Conservation (phyloP, 2,888 invertebrate species). For the Eupeodes luniger region DNA sequence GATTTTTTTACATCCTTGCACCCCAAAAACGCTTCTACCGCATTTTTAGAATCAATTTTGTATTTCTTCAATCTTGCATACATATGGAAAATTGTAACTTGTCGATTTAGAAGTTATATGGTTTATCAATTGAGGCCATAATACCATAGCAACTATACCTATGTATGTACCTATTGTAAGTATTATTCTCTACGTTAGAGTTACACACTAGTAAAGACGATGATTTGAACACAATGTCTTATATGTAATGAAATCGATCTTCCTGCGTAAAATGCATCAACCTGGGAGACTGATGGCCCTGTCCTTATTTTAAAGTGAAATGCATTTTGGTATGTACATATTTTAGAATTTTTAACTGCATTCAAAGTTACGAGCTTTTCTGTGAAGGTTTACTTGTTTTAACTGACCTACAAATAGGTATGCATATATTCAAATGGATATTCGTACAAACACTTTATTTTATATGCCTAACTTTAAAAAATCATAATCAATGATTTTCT, state of each 20-base stretch:
- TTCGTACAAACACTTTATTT: neutral
- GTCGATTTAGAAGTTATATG: too few species aligned
- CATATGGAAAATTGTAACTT: too few species aligned
- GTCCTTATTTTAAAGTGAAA: constrained; percentile 1
- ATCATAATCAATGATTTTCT: constrained; percentile 44
- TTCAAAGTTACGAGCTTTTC: neutral
- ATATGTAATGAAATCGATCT: neutral
- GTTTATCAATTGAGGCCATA: too few species aligned
- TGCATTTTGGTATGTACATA: neutral
- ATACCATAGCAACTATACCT: too few species aligned
- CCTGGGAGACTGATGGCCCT: neutral
- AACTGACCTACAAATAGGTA: constrained; percentile 14
- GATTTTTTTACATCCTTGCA: too few species aligned
- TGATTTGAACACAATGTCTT: neutral
- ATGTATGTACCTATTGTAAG: too few species aligned
- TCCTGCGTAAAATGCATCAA: neutral
- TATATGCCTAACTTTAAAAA: constrained; percentile 9
- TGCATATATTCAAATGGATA: neutral
- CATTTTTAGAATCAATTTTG: too few species aligned
- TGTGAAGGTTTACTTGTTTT: too few species aligned
- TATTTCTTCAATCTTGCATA: too few species aligned
- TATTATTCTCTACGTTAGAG: too few species aligned
- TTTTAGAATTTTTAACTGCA: neutral
- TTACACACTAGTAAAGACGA: neutral
- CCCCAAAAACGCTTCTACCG: too few species aligned